Conservation (phyloP, 2,113 vertebrate species). For the Entomyzon cyanotis region DNA sequence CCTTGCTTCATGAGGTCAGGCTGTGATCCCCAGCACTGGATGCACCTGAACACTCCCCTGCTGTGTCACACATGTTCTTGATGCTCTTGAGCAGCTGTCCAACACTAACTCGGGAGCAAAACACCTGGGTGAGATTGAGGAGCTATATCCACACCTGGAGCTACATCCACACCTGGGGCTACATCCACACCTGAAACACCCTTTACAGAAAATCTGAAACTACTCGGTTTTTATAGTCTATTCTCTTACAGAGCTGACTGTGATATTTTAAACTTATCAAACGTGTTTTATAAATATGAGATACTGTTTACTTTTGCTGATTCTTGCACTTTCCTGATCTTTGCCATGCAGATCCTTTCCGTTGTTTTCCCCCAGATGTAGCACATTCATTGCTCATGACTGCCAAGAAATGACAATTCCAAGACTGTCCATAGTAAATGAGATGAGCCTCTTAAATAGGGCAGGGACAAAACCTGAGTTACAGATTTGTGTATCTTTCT, state of each 20-base stretch:
- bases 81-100: not conserved
- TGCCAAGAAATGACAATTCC: slow-evolving; percentile 11
- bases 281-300: slow-evolving; percentile 1
- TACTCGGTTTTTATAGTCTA: not conserved
- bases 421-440: not conserved
- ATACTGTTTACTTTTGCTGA: not conserved
- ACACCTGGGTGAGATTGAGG: not conserved
- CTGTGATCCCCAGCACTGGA: not conserved
- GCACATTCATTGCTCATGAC: not conserved
- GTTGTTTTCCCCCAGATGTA: not conserved
- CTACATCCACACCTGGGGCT: not conserved
- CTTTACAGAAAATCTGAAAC: not conserved
- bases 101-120: not conserved
- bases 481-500: not conserved
- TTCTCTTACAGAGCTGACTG: not conserved
- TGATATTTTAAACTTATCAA: not conserved
- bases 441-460: not conserved
- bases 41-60: accelerated
- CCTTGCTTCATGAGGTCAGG: not conserved
- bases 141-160: not conserved
- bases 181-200: not conserved
- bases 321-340: not conserved
- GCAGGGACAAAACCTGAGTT: not conserved
- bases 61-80: not conserved
- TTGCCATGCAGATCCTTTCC: not conserved